Evolutionary conservation across 2,888 invertebrate genomes (phyloP), one percentile per base, ranked within the genome.

Genomic region (Monopis laevigella): DNA sequence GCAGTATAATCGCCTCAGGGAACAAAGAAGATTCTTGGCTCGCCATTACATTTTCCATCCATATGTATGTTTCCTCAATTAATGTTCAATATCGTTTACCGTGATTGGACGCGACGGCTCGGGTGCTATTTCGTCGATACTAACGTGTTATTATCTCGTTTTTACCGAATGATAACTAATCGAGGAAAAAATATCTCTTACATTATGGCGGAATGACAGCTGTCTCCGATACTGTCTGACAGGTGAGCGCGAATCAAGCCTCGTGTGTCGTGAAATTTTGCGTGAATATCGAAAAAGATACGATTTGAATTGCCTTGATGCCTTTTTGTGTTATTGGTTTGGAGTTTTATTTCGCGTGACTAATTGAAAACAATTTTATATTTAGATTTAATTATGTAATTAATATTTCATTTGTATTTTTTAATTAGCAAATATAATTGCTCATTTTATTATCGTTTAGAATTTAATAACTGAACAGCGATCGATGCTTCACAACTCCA

Each of bases 141-240:
- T 17, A 34, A 34, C 34, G 34, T 34, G 34, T 34, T 34, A 34
- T 34, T 34, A n/a, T n/a, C n/a, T n/a, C n/a, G n/a, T n/a, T n/a
- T n/a, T n/a, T n/a, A n/a, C n/a, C n/a, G n/a, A n/a, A n/a, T n/a
- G n/a, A n/a, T n/a, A n/a, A n/a, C n/a, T n/a, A n/a, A n/a, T n/a
- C n/a, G n/a, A n/a, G n/a, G n/a, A n/a, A n/a, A n/a, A n/a, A n/a
- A n/a, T n/a, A n/a, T n/a, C n/a, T n/a, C n/a, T n/a, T n/a, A n/a
- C n/a, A n/a, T 21, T 8, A 21, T 21, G 5, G 24, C 5, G 2
- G 32, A 32, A 32, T 32, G 32, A 32, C 32, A 32, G 32, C 32
- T 32, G 32, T 13, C 32, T 32, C 17, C 6, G 32, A 32, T 16
- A 14, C n/a, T 10, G 17, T 13, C 14, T 32, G 32, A 32, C 32